Conservation (phyloP, 2,113 vertebrate species). For the Anas platyrhynchos region DNA sequence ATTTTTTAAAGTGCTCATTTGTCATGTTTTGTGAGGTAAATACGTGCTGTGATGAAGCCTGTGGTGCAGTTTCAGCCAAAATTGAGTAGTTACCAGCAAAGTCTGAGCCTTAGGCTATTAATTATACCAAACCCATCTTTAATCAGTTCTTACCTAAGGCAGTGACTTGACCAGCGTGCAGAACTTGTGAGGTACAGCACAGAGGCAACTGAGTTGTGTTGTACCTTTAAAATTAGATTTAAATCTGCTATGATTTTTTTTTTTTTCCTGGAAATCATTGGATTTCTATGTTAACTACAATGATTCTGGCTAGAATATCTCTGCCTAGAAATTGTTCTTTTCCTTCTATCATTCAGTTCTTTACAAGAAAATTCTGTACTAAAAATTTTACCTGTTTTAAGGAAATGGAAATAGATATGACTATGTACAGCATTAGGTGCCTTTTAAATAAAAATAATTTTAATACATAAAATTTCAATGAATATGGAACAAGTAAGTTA, state of each 20-base stretch:
- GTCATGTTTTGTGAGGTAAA: neutral
- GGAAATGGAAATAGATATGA: neutral
- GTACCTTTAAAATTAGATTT: neutral
- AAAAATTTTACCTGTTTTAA: neutral
- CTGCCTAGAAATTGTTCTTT: neutral
- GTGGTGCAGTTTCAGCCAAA: neutral
- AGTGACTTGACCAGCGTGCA: neutral
- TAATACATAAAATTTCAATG: neutral
- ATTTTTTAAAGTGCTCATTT: neutral
- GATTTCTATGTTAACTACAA: neutral
- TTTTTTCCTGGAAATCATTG: neutral
- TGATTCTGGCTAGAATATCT: neutral
- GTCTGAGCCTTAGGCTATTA: neutral
- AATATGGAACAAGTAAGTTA: neutral
- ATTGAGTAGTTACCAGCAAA: neutral
- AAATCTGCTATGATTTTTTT: rapidly evolving
- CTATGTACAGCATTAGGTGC: neutral
- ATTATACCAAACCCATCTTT: neutral
- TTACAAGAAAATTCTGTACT: neutral
- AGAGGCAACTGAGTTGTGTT: neutral
- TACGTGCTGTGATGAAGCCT: neutral
- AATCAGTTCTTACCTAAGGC: neutral
- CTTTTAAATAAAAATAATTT: neutral
- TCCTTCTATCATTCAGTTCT: neutral
- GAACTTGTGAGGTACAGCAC: neutral